Evolutionary conservation across 2,888 invertebrate genomes (phyloP), one percentile per base, ranked within the genome.

Genomic region (Dasysyrphus albostriatus): DNA sequence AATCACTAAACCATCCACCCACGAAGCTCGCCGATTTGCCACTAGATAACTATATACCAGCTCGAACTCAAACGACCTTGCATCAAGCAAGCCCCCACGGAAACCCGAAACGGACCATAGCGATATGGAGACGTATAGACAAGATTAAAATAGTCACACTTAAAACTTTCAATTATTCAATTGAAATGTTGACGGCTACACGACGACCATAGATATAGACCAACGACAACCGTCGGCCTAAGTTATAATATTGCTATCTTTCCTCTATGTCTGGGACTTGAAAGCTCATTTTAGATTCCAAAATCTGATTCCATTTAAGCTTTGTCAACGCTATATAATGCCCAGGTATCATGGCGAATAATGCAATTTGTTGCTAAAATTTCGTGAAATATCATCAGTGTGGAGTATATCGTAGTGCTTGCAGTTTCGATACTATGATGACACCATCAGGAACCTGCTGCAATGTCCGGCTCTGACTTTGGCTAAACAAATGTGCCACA

Each of bases 91-190:
- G 63, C 84, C 80, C 82, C 72, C 58, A 72, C 29, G 39, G 29
- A 58, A 51, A 32, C n/a, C 72, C 44, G 67, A 51, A 59, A 61
- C 73, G 56, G 56, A 73, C n/a, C 10, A 7, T 10, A 6, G 5
- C 2, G 0, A 2, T 2, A 24, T 5, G 14, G 24, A 54, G 54
- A 54, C 54, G 29, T 32, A 54, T 37, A 78, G 69, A 82, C 87
- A 51, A 83, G 75, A 83, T 79, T 87, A 83, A 83, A 87, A 87
- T 87, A 87, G 87, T 87, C 87, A 83, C 87, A 87, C 87, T 87
- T 87, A 83, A 83, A 87, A 87, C 75, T 87, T 83, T 87, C 87
- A 87, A 87, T 87, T 87, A 87, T 87, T 83, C 87, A 87, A 87
- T 87, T 87, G 82, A 70, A 69, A 70, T 51, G 75, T 83, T 72